A percentile compares a stretch with the other conserved stretches of the same genome.
phyloP scores from a whole-genome alignment of 2,797 vertebrate genomes.

The Echeneis naucrates region DNA sequence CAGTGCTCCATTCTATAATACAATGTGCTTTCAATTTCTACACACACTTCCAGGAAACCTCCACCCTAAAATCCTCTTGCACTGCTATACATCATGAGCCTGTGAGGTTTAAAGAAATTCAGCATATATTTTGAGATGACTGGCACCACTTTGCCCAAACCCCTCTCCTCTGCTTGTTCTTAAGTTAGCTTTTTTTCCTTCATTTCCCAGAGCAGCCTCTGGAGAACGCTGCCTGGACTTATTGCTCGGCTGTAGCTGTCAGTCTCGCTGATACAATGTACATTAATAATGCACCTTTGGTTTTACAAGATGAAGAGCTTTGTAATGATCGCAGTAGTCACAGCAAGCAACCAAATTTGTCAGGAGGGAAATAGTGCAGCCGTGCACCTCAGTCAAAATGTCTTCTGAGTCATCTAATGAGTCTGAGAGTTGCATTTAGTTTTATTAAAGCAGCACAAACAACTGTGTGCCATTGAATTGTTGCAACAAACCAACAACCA shows the following conservation, averaged over 20 bases:
- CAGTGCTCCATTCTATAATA: conserved; percentile 13
- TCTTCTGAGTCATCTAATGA: neutral
- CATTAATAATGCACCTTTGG: neutral
- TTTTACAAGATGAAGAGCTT: conserved; percentile 4
- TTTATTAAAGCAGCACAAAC: conserved; percentile 8
- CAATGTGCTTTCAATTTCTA: conserved; percentile 8
- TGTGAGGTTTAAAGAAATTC: conserved; percentile 3
- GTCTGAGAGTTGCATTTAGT: neutral
- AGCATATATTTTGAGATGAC: conserved; percentile 20
- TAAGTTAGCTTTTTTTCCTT: conserved; percentile 25
- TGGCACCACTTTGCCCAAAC: conserved; percentile 30
- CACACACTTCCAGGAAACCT: neutral
- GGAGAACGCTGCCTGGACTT: conserved; percentile 19
- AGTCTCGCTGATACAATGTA: conserved; percentile 3
- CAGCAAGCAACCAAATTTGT: neutral
- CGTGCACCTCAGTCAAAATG: neutral
- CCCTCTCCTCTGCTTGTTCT: conserved; percentile 1
- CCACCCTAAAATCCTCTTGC: neutral
- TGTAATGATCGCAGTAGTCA: neutral
- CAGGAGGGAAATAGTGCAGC: neutral
- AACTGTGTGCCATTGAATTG: neutral
- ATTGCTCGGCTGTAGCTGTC: conserved; percentile 5
- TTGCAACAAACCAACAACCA: neutral
- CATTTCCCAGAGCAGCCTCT: conserved; percentile 14
- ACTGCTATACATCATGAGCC: conserved; percentile 5